These are phyloP conservation scores for Chymomyza fuscimana DNA, from an alignment of 2,888 invertebrate species.

Conservation along the genomic window DNA sequence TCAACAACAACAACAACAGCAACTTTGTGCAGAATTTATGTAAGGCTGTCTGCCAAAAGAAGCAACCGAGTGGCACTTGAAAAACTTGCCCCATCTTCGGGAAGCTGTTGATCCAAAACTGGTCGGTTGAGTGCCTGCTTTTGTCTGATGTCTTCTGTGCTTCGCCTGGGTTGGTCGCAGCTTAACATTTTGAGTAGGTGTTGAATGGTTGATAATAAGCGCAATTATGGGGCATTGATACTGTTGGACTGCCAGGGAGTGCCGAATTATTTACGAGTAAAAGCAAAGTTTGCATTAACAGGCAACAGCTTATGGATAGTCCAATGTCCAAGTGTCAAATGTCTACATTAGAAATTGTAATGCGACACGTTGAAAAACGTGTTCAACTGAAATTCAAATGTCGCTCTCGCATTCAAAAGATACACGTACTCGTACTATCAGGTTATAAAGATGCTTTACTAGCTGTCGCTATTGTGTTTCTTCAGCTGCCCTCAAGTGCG, in stretches of 20 bases:
- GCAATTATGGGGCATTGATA: slow-evolving; percentile 68
- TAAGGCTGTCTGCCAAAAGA: slow-evolving; percentile 33
- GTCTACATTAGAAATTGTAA: slow-evolving; percentile 71
- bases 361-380: slow-evolving; percentile 67
- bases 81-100: slow-evolving; percentile 19
- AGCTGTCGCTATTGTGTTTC: slow-evolving; percentile 37
- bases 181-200: slow-evolving; percentile 68
- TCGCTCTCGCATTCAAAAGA: slow-evolving; percentile 35
- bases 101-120: not conserved
- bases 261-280: slow-evolving; percentile 24
- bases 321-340: slow-evolving; percentile 36
- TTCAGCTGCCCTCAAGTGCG: slow-evolving; percentile 53
- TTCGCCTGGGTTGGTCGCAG: slow-evolving; percentile 14
- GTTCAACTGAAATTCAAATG: slow-evolving; percentile 53
- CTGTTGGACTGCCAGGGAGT: slow-evolving; percentile 39
- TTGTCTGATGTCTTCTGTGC: not conserved
- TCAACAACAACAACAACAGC: slow-evolving; percentile 23
- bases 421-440: slow-evolving; percentile 26
- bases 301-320: slow-evolving; percentile 10
- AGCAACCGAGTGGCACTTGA: slow-evolving; percentile 35
- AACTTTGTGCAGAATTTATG: slow-evolving; percentile 49
- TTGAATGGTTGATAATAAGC: slow-evolving; percentile 75
- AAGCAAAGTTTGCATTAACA: slow-evolving; percentile 11
- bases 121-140: slow-evolving; percentile 2
- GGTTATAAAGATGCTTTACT: slow-evolving; percentile 33